phyloP scores from a whole-genome alignment of 2,113 vertebrate genomes.

The Beaufortia kweichowensis region DNA sequence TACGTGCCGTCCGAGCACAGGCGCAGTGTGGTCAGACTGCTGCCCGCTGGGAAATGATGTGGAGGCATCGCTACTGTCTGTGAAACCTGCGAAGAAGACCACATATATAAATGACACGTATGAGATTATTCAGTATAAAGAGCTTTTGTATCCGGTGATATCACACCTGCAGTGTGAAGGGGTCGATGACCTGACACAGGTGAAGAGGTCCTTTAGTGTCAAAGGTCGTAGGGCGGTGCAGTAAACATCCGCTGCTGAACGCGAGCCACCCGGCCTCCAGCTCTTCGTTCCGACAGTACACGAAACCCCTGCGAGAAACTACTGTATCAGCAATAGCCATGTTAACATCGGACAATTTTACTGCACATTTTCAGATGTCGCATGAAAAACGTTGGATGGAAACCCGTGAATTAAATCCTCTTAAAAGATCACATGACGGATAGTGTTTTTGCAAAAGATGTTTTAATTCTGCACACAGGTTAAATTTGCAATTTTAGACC shows the following conservation, averaged over 20 bases:
- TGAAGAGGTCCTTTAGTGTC: constrained; percentile 96
- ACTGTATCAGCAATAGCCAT: too few relatives aligned
- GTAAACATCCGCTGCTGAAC: constrained; percentile 82
- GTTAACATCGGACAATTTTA: too few relatives aligned
- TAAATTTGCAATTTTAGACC: too few relatives aligned
- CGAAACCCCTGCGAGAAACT: constrained; percentile 86
- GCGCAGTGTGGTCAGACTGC: constrained; percentile 93
- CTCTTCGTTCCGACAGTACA: constrained; percentile 96
- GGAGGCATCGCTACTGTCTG: constrained; percentile 91
- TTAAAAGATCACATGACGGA: too few relatives aligned
- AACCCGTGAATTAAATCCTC: too few relatives aligned
- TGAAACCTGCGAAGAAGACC: constrained; percentile 86
- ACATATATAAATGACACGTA: not conserved
- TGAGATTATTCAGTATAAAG: too few relatives aligned
- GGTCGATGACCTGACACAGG: constrained; percentile 95
- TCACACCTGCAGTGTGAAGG: constrained; percentile 97
- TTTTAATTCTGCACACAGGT: too few relatives aligned
- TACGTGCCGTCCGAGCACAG: constrained; percentile 96
- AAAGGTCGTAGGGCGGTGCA: constrained; percentile 92
- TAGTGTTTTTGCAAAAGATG: too few relatives aligned
- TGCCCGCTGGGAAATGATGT: constrained; percentile 92
- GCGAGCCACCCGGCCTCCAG: constrained; percentile 93
- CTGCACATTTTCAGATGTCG: too few relatives aligned
- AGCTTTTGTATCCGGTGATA: too few relatives aligned
- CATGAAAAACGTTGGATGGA: too few relatives aligned